Conservation (phyloP, 2,888 invertebrate genomes). For the Dichetophora obliterata region DNA sequence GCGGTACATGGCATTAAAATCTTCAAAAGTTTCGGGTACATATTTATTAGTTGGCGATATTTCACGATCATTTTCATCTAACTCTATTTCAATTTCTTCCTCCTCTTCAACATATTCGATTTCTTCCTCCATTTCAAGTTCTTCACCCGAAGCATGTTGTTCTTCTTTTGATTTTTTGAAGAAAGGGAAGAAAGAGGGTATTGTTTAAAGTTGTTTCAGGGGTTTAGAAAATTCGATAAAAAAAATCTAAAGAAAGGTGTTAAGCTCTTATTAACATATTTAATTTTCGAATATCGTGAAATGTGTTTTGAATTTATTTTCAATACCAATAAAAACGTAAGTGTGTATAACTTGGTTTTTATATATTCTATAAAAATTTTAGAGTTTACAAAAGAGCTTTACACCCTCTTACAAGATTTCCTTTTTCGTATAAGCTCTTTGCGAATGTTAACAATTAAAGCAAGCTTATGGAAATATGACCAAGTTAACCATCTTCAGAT, state of each 20-base stretch:
- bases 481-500: conserved; percentile 61
- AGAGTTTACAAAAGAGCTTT: no score
- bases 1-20: conserved; percentile 63
- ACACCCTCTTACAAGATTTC: no score
- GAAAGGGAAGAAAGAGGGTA: not conserved
- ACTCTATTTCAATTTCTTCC: conserved; percentile 67
- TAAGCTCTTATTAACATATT: no score
- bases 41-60: conserved; percentile 50
- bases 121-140: conserved; percentile 62
- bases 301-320: not conserved
- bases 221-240: not conserved
- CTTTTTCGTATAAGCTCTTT: no score
- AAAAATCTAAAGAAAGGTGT: no score
- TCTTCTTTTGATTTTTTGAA: not conserved
- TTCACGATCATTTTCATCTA: conserved; percentile 51
- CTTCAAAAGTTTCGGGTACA: conserved; percentile 64
- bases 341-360: no score
- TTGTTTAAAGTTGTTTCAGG: not conserved
- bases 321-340: not conserved
- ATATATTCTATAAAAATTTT: no score
- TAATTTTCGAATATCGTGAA: not conserved
- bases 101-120: conserved; percentile 63
- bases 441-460: no score
- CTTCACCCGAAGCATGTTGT: conserved; percentile 47
- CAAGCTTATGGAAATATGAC: not conserved